Evolutionary conservation across 1,140 invertebrate genomes (phyloP).

Genomic region (Palaemon carinicauda): DNA sequence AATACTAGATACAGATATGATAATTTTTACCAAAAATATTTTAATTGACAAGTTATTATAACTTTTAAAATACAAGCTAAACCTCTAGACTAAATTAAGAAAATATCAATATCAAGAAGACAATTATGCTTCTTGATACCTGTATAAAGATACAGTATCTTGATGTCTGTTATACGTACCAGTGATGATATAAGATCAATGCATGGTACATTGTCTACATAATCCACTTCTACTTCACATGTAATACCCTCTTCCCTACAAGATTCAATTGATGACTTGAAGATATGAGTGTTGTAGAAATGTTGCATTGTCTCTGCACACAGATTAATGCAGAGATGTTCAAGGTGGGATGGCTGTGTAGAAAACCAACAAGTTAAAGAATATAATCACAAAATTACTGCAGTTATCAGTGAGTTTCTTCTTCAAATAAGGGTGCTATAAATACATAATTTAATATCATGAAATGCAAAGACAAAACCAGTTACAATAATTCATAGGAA

Average conservation of each 20-base stretch:
- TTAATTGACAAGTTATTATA: no score
- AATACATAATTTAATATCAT: not conserved
- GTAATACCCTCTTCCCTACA: slow-evolving; percentile 91
- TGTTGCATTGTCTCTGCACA: slow-evolving; percentile 97
- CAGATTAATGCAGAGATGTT: slow-evolving; percentile 93
- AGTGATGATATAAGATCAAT: slow-evolving; percentile 94
- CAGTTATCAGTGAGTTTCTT: not conserved
- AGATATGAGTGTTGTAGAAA: slow-evolving; percentile 96
- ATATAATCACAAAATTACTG: not conserved
- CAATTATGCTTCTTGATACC: not conserved
- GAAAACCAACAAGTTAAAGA: not conserved
- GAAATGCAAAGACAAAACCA: not conserved
- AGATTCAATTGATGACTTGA: slow-evolving; percentile 92
- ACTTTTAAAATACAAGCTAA: no score
- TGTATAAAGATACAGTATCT: not conserved
- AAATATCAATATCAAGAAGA: not conserved
- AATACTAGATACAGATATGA: no score
- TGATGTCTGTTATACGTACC: slow-evolving; percentile 66
- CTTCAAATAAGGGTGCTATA: not conserved
- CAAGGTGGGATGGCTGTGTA: slow-evolving; percentile 80
- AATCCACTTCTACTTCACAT: slow-evolving; percentile 91
- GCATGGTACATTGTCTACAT: slow-evolving; percentile 94
- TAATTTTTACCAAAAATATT: not conserved
- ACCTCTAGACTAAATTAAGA: no score
- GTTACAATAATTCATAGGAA: no score